Base-by-base conservation (phyloP, 2,888 invertebrate species). In the Erannis defoliaria region DNA sequence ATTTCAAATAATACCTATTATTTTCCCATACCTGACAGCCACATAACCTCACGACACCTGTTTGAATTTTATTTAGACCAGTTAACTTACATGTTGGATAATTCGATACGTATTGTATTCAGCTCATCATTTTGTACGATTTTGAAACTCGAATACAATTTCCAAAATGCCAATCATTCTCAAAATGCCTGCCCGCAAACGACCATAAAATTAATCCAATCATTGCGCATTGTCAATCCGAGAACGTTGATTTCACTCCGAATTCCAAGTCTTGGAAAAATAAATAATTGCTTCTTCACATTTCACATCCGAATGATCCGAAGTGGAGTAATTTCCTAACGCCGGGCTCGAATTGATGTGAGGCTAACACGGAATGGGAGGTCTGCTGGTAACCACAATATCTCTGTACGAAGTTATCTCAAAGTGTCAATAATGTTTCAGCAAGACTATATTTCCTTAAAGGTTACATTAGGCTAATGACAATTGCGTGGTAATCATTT, bases 131-230 rank as follows among this genome's bases (percentile, higher is more conserved):
- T 42, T 42, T 21, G 14, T 21, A 21, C 21, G 14, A 12, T 1
- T 31, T 46, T 14, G 5, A 18, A 45, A 45, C 5, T 45, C 29
- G 33, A 19, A 33, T 5, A 33, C 37, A 38, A 23, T 42, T 55
- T 35, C 26, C 23, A 26, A 55, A 55, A 55, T 16, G 12, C 16
- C 45, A 40, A 58, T 43, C 26, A 50, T 37, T 38, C 23, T 21
- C 50, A 31, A 38, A 57, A 57, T 45, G 23, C 42, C 55, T 9
- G 51, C 26, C 19, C 23, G 35, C 33, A 42, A 48, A 42, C 26
- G 26, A 54, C 55, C 61, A 55, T 61, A 55, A 61, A 61, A 61
- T 61, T 50, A 60, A 46, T 54, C 53, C 57, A 43, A 57, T 48
- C 49, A 57, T n/a, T 5, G 35, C 42, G 40, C 53, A 54, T 48